Base-by-base conservation (phyloP, 2,113 vertebrate species). In the Toxotes chatareus region DNA sequence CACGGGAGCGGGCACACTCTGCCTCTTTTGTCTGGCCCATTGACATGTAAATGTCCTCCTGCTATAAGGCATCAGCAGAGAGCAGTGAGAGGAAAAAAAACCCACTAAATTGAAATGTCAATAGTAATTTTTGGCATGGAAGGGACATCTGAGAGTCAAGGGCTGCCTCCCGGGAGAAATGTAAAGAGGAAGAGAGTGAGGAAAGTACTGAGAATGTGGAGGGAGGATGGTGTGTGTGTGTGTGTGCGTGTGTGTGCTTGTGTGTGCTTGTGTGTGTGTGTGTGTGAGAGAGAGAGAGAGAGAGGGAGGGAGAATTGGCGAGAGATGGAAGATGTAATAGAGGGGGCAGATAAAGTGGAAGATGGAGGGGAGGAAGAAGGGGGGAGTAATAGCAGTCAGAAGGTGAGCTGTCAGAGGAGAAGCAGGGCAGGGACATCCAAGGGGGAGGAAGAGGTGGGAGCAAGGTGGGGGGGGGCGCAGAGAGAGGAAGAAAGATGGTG, bases 71-170 rank as follows among this genome's bases (percentile, higher is more conserved):
- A 95, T 95, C 95, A 96, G 95, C 95, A 90, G 91, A 94, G 92
- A 93, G 92, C 84, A 88, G 90, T 51, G 68, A 42, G 91, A 94
- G 94, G 36, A 93, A 65, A 84, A 87, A 27, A 89, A 93, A 59
- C 83, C 88, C 89, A 88, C 92, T 95, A 94, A 96, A 97, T 96
- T 96, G 95, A 97, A 97, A 97, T 95, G 96, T 97, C 97, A 97
- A 95, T 96, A 95, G 95, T 95, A 95, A 97, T 97, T 96, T 96
- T 95, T 96, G 96, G 95, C 94, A 94, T 92, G 90, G 84, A 82
- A 93, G 89, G 92, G 93, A 93, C 93, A 93, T 91, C 93, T 93
- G 86, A 94, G 95, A 79, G 88, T 93, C 66, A 91, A 92, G 88
- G 91, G 87, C 90, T 94, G 94, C 91, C 86, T 84, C 90, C 90